These are phyloP conservation scores for Eriosoma lanigerum DNA, from an alignment of 1,140 invertebrate species.

Conservation along the genomic window DNA sequence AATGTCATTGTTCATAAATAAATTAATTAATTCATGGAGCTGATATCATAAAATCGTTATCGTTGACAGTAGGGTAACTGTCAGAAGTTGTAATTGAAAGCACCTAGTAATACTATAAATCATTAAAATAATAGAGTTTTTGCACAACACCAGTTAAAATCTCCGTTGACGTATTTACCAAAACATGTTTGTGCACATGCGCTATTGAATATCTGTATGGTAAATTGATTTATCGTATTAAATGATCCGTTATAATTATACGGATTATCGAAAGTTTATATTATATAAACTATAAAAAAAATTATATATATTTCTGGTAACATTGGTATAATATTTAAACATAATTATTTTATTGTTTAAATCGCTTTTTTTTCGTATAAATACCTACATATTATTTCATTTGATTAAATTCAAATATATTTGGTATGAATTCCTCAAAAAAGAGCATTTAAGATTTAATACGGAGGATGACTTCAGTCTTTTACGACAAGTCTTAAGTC, in stretches of 20 bases:
- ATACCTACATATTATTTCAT: no score
- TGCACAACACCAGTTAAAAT: no score
- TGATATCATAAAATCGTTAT: slow-evolving; percentile 54
- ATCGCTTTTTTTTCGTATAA: no score
- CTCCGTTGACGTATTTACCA: no score
- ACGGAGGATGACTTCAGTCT: background rate
- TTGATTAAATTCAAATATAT: slow-evolving; percentile 4
- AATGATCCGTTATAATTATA: no score
- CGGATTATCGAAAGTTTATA: no score
- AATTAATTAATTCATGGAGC: slow-evolving; percentile 41
- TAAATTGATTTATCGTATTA: no score
- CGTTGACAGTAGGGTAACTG: slow-evolving; percentile 54
- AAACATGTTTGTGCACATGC: no score
- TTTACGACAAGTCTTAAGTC: background rate
- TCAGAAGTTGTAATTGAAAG: slow-evolving; percentile 54
- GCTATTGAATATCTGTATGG: no score
- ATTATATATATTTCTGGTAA: no score
- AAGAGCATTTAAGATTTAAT: background rate
- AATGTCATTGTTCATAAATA: background rate
- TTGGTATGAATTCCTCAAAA: background rate
- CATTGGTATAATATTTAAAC: slow-evolving; percentile 13
- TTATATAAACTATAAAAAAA: no score
- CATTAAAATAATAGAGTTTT: background rate
- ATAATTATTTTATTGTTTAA: background rate
- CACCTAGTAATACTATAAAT: background rate